phyloP scores from a whole-genome alignment of 2,888 invertebrate genomes.

The Andrena hattorfiana region DNA sequence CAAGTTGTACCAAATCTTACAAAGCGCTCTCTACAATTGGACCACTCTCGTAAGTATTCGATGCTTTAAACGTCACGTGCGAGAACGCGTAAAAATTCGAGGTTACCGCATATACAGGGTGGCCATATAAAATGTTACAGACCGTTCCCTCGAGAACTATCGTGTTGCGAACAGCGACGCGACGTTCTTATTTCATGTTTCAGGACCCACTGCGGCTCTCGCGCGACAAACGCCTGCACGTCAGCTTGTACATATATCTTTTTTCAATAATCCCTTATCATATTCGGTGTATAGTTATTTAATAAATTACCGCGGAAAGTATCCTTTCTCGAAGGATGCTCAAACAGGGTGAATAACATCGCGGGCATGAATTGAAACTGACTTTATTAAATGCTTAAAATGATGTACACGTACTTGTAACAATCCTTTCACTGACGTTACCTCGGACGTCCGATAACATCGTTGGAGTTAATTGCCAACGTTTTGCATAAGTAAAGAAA shows the following conservation, averaged over 20 bases:
- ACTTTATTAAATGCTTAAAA: slow-evolving; percentile 18
- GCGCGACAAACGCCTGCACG: background rate
- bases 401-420: slow-evolving; percentile 4
- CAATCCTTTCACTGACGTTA: background rate
- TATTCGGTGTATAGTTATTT: background rate
- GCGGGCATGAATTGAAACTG: slow-evolving; percentile 3
- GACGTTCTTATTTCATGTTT: background rate
- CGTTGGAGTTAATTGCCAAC: background rate
- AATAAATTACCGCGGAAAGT: background rate
- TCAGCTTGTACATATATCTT: too few species aligned
- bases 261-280: too few species aligned
- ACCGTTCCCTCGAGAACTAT: slow-evolving; percentile 4
- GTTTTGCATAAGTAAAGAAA: slow-evolving; percentile 4
- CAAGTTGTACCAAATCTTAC: slow-evolving; percentile 26
- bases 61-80: background rate
- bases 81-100: slow-evolving; percentile 18
- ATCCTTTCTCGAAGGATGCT: background rate
- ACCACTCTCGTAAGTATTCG: slow-evolving; percentile 27
- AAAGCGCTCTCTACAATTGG: slow-evolving; percentile 22
- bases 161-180: background rate
- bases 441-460: background rate
- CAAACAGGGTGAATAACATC: background rate
- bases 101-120: slow-evolving; percentile 18
- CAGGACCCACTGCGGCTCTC: background rate
- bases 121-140: slow-evolving; percentile 9